A percentile compares a stretch with the other conserved stretches of the same genome.
Conservation (phyloP, 2,888 invertebrate genomes). For the Xestoiulus laeticollis region DNA sequence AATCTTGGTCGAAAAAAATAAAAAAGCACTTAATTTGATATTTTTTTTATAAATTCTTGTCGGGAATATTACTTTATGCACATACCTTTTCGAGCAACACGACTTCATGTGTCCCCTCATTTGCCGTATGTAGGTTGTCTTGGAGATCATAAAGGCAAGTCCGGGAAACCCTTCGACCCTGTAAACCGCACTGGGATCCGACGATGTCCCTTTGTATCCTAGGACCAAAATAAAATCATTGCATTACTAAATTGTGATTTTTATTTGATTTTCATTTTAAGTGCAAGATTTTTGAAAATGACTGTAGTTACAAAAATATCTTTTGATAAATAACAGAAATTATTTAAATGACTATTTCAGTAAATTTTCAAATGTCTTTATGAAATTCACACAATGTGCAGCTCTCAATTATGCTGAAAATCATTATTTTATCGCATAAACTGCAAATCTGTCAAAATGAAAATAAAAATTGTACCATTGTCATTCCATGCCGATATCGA, state of each 20-base stretch:
- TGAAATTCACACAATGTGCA: too few relatives aligned
- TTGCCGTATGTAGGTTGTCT: conserved; percentile 52
- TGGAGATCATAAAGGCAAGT: conserved; percentile 53
- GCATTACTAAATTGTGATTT: neutral
- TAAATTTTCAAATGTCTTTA: too few relatives aligned
- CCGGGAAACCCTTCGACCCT: conserved; percentile 54
- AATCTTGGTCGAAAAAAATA: neutral
- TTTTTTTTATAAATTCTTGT: neutral
- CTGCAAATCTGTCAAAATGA: neutral
- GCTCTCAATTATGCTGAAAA: too few relatives aligned
- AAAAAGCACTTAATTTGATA: neutral
- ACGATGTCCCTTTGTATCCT: conserved; percentile 53
- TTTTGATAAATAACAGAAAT: too few relatives aligned
- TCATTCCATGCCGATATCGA: conserved; percentile 66
- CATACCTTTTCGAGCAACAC: conserved; percentile 52
- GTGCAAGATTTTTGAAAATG: too few relatives aligned
- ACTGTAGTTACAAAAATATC: too few relatives aligned
- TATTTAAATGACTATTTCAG: too few relatives aligned
- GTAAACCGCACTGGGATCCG: conserved; percentile 38
- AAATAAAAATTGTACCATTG: conserved; percentile 48
- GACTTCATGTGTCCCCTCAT: conserved; percentile 53
- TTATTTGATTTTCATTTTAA: too few relatives aligned
- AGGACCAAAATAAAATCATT: neutral
- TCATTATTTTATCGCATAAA: too few relatives aligned
- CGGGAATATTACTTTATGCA: neutral